These are phyloP conservation scores for Drosophila pallidifrons DNA, from an alignment of 1,140 invertebrate genomes.

Conservation along the genomic window DNA sequence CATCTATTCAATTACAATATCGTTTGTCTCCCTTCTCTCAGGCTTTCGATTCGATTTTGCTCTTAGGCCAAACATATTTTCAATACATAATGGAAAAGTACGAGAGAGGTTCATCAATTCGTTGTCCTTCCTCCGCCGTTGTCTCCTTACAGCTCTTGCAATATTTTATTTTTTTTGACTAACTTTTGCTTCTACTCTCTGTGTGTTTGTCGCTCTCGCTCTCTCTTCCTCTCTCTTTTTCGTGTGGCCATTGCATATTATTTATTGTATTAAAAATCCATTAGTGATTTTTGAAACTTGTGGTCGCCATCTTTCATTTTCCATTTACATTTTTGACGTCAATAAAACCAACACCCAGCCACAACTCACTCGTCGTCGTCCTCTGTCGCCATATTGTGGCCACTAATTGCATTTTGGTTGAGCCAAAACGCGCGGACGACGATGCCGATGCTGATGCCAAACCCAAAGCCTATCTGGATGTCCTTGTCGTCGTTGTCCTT, in stretches of 20 bases:
- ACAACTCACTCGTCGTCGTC: not conserved
- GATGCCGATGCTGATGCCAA: not conserved
- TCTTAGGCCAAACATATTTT: conserved; percentile 30
- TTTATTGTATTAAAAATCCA: conserved; percentile 83
- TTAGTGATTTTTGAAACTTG: conserved; percentile 82
- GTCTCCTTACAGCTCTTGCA: conserved; percentile 38
- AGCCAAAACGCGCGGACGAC: conserved; percentile 43
- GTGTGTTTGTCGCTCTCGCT: no score
- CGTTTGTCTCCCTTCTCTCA: conserved; percentile 24
- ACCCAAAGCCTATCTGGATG: conserved; percentile 3
- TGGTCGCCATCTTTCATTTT: conserved; percentile 71
- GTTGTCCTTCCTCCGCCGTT: not conserved
- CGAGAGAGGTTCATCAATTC: conserved; percentile 14
- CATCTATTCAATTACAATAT: conserved; percentile 78
- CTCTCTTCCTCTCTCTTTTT: no score
- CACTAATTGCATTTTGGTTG: conserved; percentile 80
- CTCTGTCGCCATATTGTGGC: conserved; percentile 64
- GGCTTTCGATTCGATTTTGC: conserved; percentile 3
- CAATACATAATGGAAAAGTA: conserved; percentile 4
- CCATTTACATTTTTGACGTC: conserved; percentile 72
- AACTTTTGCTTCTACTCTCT: not conserved
- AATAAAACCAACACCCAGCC: conserved; percentile 36
- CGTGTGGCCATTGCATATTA: conserved; percentile 53
- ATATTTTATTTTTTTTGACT: conserved; percentile 3
- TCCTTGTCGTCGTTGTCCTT: not conserved